Base-by-base conservation (phyloP, 1,140 invertebrate genomes). In the Bradysia coprophila region DNA sequence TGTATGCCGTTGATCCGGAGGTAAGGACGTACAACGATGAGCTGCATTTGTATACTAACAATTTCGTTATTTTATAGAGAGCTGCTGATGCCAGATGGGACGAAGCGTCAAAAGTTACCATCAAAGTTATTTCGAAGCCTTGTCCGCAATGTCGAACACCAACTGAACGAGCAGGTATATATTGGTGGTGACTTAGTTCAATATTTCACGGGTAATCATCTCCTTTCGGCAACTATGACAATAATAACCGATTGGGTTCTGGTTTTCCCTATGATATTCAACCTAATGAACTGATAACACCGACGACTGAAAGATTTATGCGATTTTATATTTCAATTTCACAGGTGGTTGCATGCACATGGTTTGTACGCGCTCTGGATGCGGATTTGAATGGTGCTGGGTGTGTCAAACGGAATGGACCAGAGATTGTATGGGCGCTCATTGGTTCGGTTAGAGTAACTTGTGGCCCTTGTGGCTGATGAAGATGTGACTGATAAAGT, bases 331-430 rank as follows among this genome's bases (percentile, higher is more conserved):
- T n/a, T n/a, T n/a, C n/a, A n/a, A n/a, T n/a, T n/a, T 61, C 55
- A 6, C 51, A 83, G 80, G 80, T 51, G 86, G 86, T 13, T 90
- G 86, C 59, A 89, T 89, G 85, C 85, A 91, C 54, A 89, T 90
- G 77, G 66, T 82, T 10, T 61, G 58, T 36, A 61, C 58, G 46
- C 67, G 81, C 53, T 66, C 72, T 38, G 73, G 77, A 4, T 91
- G 86, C 61, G 67, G 67, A 20, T 81, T 73, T 49, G 76, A 88
- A 48, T 91, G 86, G 86, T 91, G 86, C 60, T 91, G 86, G 86
- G 65, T 90, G 9, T 91, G 86, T 56, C 81, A 87, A 60, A 77
- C 73, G 2, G 67, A 75, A 48, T 91, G 86, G 86, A 83, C 78
- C 1, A 66, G 82, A 50, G 76, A 85, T 9, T 91, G 86, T 55